phyloP scores from a whole-genome alignment of 2,113 vertebrate species.

The Lipophrys pholis region DNA sequence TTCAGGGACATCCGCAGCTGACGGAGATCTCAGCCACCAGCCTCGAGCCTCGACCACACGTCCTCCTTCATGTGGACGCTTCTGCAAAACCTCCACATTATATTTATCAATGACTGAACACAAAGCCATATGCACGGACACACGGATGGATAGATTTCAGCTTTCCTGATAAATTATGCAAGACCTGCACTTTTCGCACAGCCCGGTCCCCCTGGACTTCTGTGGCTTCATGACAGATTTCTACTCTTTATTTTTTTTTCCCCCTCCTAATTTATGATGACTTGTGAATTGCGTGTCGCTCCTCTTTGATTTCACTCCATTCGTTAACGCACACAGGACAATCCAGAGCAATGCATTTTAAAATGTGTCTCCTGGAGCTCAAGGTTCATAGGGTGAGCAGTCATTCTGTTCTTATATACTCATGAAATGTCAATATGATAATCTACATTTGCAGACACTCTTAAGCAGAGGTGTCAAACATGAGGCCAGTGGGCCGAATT shows the following conservation, averaged over 20 bases:
- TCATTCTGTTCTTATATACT: no score
- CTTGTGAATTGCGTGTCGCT: slow-evolving; percentile 10
- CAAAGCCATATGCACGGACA: slow-evolving; percentile 60
- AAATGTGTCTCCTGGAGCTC: slow-evolving; percentile 2
- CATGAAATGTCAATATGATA: no score
- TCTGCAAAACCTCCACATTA: slow-evolving; percentile 29
- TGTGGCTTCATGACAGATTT: slow-evolving; percentile 27
- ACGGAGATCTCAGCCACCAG: slow-evolving; percentile 47
- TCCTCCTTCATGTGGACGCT: slow-evolving; percentile 1
- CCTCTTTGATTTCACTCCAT: not conserved
- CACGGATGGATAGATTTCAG: slow-evolving; percentile 70
- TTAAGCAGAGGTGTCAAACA: no score
- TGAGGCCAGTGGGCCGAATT: no score
- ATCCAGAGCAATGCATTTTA: not conserved
- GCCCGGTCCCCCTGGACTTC: slow-evolving; percentile 39
- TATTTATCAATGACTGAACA: slow-evolving; percentile 72
- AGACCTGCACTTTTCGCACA: slow-evolving; percentile 70
- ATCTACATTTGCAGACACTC: no score
- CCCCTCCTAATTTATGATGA: slow-evolving; percentile 2
- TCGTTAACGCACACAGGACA: accelerated
- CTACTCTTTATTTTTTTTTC: slow-evolving; percentile 20
- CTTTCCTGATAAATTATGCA: slow-evolving; percentile 76
- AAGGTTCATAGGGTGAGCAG: not conserved
- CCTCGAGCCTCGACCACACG: not conserved
- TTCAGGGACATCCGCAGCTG: slow-evolving; percentile 81